Evolutionary conservation across 2,888 invertebrate genomes (phyloP), one percentile per base, ranked within the genome.

Genomic region (Drosophila birchii): DNA sequence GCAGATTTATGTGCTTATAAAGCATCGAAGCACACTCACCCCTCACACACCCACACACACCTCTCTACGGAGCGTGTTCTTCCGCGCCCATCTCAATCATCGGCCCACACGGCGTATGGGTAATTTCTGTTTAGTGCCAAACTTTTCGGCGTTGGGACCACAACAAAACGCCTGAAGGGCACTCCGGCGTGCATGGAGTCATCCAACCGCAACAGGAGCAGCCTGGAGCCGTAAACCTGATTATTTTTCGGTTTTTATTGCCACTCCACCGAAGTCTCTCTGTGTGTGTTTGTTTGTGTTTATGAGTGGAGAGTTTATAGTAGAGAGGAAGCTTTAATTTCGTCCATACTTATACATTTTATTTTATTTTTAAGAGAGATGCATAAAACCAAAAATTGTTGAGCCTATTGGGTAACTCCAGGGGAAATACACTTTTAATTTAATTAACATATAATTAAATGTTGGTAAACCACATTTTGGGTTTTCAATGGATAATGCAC

Each of bases 211-310:
- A 58, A 76, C 68, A 70, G 41, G 23, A 38, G 57, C 18, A 43
- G 57, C 53, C 58, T 6, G 32, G n/a, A 32, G 18, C 80, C 70
- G 73, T 74, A 78, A 82, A 88, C 75, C 83, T 76, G 88, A 78
- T 86, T 88, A 86, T 88, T 86, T 86, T 75, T 79, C 62, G 68
- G 67, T 73, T 80, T 86, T 83, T 88, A 83, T 86, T 88, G 86
- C 67, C 86, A 82, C 39, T 20, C 34, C 51, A 14, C 23, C 34
- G 51, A 14, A 43, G 47, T 55, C 58, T 55, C 58, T 55, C 47
- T 38, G 20, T n/a, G 64, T 57, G 45, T 38, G 16, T 14, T n/a
- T 38, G 16, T 14, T n/a, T 23, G 54, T n/a, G 60, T 56, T 54
- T 54, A 36, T 58, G 54, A 49, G 57, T 59, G 18, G 14, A 23